A percentile compares a stretch with the other conserved stretches of the same genome.
Evolutionary conservation across 2,888 invertebrate species (phyloP).

Genomic region (Helleia helle): DNA sequence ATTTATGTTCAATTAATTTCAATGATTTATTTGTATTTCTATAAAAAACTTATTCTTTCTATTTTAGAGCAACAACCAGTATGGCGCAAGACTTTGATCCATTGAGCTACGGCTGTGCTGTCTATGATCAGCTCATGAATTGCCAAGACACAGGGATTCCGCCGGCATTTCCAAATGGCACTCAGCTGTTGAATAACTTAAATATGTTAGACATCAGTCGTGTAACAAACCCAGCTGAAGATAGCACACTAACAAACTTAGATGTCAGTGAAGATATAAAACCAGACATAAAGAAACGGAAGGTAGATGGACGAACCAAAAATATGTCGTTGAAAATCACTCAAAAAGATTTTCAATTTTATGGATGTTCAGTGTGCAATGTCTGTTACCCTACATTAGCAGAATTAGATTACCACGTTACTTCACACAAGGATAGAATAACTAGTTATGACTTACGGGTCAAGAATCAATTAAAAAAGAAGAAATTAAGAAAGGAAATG

Average conservation of each 20-base stretch:
- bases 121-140: conserved; percentile 16
- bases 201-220: too few species aligned
- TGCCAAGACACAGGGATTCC: neutral
- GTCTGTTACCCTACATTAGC: conserved; percentile 37
- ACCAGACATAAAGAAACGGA: conserved; percentile 24
- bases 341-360: conserved; percentile 49
- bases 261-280: conserved; percentile 23
- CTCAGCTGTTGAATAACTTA: neutral
- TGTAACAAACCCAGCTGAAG: neutral
- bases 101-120: conserved; percentile 25
- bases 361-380: conserved; percentile 55
- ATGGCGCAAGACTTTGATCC: conserved; percentile 42
- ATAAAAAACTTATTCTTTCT: neutral
- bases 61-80: conserved; percentile 27
- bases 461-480: conserved; percentile 44
- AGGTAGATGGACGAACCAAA: conserved; percentile 35
- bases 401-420: conserved; percentile 50
- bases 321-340: conserved; percentile 53
- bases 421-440: conserved; percentile 48
- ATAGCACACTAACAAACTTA: neutral
- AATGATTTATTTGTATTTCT: neutral
- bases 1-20: too few species aligned
- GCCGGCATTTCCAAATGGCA: neutral
- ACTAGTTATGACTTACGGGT: conserved; percentile 55
- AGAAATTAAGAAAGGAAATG: conserved; percentile 42